Percentiles rank a stretch among this genome's conserved stretches.
These are phyloP conservation scores for Coilia nasus DNA, from an alignment of 2,797 vertebrate genomes.

Conservation along the genomic window DNA sequence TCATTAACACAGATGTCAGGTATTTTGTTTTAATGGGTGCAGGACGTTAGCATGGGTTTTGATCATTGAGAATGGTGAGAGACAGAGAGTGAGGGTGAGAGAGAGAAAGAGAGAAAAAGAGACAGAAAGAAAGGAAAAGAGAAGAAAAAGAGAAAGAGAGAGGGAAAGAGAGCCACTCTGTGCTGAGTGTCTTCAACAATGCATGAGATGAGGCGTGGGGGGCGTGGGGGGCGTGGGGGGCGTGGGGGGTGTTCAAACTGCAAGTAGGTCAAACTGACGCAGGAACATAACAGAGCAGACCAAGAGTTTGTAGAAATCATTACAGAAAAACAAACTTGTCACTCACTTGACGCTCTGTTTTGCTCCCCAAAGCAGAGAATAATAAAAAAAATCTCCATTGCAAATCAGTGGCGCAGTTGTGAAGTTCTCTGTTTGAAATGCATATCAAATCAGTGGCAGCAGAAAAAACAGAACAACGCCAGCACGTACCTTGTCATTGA, in stretches of 20 bases:
- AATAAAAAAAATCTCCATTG: conserved; percentile 77
- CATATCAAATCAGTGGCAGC: conserved; percentile 89
- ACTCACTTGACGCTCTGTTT: conserved; percentile 81
- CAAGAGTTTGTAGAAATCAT: conserved; percentile 83
- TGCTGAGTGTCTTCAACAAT: not conserved
- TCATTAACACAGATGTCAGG: not conserved
- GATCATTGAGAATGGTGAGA: not conserved
- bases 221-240: conserved; percentile 37
- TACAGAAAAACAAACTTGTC: conserved; percentile 84
- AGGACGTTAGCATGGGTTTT: conserved; percentile 1
- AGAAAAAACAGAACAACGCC: conserved; percentile 75
- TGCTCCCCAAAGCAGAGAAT: conserved; percentile 75
- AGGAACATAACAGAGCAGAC: conserved; percentile 81
- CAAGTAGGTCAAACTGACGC: conserved; percentile 84
- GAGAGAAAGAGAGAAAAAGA: not conserved
- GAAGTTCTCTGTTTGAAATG: conserved; percentile 95
- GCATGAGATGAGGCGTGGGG: conserved; percentile 42
- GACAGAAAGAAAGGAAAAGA: no score
- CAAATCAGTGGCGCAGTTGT: conserved; percentile 93
- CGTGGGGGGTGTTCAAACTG: conserved; percentile 67
- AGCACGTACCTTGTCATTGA: conserved; percentile 99
- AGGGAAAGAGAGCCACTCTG: no score
- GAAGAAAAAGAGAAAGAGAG: no score
- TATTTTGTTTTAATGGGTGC: not conserved
- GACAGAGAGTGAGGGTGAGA: conserved; percentile 61